Conservation (phyloP, 2,113 vertebrate species). For the Thermophis baileyi region DNA sequence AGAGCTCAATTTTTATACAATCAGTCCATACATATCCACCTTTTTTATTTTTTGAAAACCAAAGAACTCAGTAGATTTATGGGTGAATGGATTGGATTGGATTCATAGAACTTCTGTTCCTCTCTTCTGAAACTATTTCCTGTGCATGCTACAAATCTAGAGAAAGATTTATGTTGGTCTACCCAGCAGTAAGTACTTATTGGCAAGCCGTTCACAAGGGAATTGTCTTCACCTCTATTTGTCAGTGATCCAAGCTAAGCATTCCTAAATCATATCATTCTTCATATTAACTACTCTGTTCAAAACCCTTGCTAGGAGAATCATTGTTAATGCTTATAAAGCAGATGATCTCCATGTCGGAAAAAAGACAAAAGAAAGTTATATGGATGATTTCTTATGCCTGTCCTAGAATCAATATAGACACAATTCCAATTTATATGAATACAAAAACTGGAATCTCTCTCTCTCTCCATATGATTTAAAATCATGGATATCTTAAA, state of each 20-base stretch:
- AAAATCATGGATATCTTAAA: constrained; percentile 62
- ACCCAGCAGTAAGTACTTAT: constrained; percentile 19
- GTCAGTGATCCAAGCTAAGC: constrained; percentile 25
- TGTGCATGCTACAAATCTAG: constrained; percentile 28
- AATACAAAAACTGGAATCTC: background rate
- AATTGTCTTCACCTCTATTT: constrained; percentile 35
- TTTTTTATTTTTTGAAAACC: constrained; percentile 1
- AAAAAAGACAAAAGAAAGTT: constrained; percentile 3
- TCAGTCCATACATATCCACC: background rate
- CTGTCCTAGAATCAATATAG: constrained; percentile 27
- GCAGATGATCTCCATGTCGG: constrained; percentile 1
- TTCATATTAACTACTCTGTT: constrained; percentile 24
- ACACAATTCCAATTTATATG: constrained; percentile 42
- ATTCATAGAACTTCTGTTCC: background rate
- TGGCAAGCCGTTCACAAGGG: constrained; percentile 24
- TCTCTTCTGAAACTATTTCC: constrained; percentile 16
- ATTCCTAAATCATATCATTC: constrained; percentile 29
- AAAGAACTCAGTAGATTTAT: constrained; percentile 16
- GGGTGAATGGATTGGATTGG: constrained; percentile 36
- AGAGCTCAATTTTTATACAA: constrained; percentile 9
- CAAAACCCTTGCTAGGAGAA: constrained; percentile 4
- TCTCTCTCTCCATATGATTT: constrained; percentile 23
- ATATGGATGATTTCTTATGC: background rate
- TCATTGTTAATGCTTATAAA: constrained; percentile 26
- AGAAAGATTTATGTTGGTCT: constrained; percentile 8